Conservation (phyloP, 64 coral and sea anemone genomes). For the Montipora foliosa region DNA sequence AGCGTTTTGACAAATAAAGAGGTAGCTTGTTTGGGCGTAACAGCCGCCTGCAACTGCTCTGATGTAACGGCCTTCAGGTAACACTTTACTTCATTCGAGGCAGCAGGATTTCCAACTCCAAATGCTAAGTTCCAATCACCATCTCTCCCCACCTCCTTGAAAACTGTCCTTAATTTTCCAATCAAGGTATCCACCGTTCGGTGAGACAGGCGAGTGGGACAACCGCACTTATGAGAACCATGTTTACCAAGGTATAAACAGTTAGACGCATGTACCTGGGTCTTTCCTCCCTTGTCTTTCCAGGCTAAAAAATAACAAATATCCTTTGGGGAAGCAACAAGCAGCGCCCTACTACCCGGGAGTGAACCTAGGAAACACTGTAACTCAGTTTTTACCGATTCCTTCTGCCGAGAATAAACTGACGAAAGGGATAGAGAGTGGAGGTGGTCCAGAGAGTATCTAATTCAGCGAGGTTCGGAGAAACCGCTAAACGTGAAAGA, state of each 20-base stretch:
- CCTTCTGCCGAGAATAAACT: conserved; percentile 38
- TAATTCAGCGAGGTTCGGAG: not conserved
- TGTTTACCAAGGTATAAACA: not conserved
- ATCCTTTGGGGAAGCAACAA: conserved; percentile 7
- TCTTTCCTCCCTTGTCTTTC: conserved; percentile 46
- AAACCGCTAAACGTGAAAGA: not conserved
- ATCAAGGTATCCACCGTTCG: conserved; percentile 42
- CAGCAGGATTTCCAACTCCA: conserved; percentile 4
- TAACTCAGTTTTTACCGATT: not conserved
- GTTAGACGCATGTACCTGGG: conserved; percentile 7
- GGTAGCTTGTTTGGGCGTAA: conserved; percentile 31
- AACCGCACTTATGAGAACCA: not conserved
- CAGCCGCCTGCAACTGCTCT: not conserved
- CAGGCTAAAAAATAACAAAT: conserved; percentile 54
- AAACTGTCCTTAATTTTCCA: conserved; percentile 43
- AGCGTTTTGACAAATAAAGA: not conserved
- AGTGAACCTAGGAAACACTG: conserved; percentile 14
- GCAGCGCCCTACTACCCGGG: not conserved
- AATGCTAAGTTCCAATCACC: conserved; percentile 14
- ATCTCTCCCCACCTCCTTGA: not conserved
- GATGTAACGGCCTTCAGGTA: conserved; percentile 7
- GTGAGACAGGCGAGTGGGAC: conserved; percentile 14
- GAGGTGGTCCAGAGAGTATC: not conserved
- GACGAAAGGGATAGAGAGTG: conserved; percentile 3
- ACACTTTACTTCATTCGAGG: not conserved